These are phyloP conservation scores for Erinaceus europaeus DNA, from an alignment of 2,113 vertebrate genomes.

Conservation along the genomic window DNA sequence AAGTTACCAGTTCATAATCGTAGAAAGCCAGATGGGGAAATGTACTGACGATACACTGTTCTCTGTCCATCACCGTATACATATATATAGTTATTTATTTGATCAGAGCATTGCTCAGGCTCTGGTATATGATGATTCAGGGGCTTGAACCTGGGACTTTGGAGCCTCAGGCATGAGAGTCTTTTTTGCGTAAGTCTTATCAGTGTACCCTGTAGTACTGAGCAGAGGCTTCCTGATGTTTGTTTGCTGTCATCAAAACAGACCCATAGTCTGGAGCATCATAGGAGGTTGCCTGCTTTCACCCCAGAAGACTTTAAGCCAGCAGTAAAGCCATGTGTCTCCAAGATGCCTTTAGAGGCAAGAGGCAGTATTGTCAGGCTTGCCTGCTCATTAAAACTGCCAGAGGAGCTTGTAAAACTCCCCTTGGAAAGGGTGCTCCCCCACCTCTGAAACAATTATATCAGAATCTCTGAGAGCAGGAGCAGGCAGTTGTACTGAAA, in stretches of 20 bases:
- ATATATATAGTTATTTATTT: too few species aligned
- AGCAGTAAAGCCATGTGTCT: background rate
- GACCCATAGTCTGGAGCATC: conserved; percentile 30
- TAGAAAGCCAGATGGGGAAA: background rate
- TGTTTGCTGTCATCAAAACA: conserved; percentile 49
- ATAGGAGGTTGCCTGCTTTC: conserved; percentile 32
- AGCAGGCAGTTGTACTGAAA: background rate
- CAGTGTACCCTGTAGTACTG: background rate
- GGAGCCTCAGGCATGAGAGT: too few species aligned
- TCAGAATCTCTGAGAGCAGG: background rate
- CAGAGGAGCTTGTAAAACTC: conserved; percentile 35
- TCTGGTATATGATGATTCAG: too few species aligned
- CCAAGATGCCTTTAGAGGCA: background rate
- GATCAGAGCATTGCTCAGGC: too few species aligned
- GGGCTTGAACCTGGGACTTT: too few species aligned
- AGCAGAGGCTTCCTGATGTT: conserved; percentile 39
- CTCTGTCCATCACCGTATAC: background rate
- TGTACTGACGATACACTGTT: background rate
- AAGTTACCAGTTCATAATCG: background rate
- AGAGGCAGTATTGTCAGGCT: background rate
- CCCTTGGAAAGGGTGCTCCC: background rate
- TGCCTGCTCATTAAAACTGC: conserved; percentile 23
- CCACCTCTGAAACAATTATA: background rate
- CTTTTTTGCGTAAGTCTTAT: too few species aligned
- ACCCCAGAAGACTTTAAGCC: conserved; percentile 13